phyloP scores from a whole-genome alignment of 2,113 vertebrate species.

The Cairina moschata region DNA sequence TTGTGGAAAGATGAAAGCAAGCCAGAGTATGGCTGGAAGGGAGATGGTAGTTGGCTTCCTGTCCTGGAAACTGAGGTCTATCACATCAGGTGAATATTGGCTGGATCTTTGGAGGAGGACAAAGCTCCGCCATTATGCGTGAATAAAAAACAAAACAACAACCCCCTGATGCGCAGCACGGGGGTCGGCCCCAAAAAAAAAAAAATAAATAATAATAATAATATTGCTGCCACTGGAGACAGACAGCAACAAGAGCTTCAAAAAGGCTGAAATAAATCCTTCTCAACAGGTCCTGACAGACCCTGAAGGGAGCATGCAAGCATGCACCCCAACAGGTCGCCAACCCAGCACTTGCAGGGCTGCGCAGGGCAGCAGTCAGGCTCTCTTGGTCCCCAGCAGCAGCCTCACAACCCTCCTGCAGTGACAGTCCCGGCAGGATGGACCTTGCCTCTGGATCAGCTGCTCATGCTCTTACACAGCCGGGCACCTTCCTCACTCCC shows the following conservation, averaged over 20 bases:
- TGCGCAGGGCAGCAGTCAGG: accelerated
- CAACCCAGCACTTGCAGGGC: accelerated
- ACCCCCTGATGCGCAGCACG: too few relatives aligned
- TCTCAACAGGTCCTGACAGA: background rate
- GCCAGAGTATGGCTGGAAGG: background rate
- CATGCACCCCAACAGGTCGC: background rate
- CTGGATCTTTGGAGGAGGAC: background rate
- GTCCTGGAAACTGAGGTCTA: background rate
- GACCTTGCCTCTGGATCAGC: background rate
- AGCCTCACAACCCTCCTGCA: too few relatives aligned
- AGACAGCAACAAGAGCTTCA: background rate
- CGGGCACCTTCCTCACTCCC: background rate
- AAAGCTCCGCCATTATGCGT: background rate
- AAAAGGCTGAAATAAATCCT: background rate
- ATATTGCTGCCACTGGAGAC: background rate
- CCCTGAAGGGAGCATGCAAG: background rate
- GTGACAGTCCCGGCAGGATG: background rate
- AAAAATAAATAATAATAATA: too few relatives aligned
- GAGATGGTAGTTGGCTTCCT: background rate
- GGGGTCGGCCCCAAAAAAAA: too few relatives aligned
- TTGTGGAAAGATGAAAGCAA: slow-evolving; percentile 24
- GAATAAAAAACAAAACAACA: background rate
- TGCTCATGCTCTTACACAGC: background rate
- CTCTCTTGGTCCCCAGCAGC: background rate
- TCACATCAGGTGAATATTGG: background rate